A percentile compares a stretch with the other conserved stretches of the same genome.
phyloP scores from a whole-genome alignment of 2,113 vertebrate species.

The Ceyx margarethae region DNA sequence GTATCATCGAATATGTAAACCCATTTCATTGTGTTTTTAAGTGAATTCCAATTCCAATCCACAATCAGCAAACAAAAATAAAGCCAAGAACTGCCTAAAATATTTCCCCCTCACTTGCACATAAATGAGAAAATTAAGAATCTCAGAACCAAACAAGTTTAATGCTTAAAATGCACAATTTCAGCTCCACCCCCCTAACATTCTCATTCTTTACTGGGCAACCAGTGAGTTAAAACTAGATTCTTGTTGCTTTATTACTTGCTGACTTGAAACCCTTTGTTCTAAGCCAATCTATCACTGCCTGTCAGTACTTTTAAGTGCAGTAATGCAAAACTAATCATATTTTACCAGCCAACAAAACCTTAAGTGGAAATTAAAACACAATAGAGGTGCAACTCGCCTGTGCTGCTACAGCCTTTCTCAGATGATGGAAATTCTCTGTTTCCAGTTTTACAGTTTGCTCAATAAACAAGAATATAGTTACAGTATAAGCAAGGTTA shows the following conservation, averaged over 20 bases:
- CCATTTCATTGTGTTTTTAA: background rate
- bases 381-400: background rate
- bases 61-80: background rate
- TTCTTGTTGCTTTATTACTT: background rate
- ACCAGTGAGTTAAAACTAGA: background rate
- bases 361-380: background rate
- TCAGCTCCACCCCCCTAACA: background rate
- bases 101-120: background rate
- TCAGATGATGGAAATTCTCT: background rate
- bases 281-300: background rate
- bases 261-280: background rate
- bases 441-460: background rate
- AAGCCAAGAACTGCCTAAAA: background rate
- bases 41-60: background rate
- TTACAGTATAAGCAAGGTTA: constrained; percentile 9
- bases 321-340: background rate
- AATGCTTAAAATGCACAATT: background rate
- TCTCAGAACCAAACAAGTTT: background rate
- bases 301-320: background rate
- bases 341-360: background rate
- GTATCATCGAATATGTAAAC: background rate
- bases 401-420: background rate
- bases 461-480: background rate
- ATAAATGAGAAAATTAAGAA: background rate
- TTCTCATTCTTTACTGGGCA: background rate